A percentile compares a stretch with the other conserved stretches of the same genome.
Evolutionary conservation across 2,797 vertebrate species (phyloP).

Genomic region (Muraenolepis orangiensis): DNA sequence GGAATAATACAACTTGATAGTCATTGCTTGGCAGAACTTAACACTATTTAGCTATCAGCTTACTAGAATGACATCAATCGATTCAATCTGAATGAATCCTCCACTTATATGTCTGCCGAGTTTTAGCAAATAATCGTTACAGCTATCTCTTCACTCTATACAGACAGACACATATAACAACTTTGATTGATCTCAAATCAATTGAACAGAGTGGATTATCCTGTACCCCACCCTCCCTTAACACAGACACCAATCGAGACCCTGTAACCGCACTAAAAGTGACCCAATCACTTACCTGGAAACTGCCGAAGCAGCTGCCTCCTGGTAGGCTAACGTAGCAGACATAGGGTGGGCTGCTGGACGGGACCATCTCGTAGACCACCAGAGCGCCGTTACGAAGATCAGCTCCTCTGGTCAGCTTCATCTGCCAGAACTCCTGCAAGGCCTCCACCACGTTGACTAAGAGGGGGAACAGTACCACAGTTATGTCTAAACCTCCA

Average conservation of each 20-base stretch:
- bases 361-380: conserved; percentile 97
- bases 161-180: background rate
- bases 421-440: conserved; percentile 99
- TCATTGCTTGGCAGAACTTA: background rate
- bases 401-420: conserved; percentile 91
- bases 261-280: background rate
- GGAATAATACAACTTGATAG: background rate
- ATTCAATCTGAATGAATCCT: background rate
- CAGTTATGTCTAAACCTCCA: too few species aligned
- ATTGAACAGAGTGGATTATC: background rate
- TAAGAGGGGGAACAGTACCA: conserved; percentile 51
- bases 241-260: background rate
- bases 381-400: conserved; percentile 92
- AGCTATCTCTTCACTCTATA: background rate
- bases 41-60: too few species aligned
- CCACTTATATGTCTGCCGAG: background rate
- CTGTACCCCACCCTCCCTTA: background rate
- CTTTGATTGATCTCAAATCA: background rate
- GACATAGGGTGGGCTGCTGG: conserved; percentile 91
- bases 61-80: background rate
- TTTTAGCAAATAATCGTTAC: background rate
- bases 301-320: conserved; percentile 97
- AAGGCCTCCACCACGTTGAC: conserved; percentile 97
- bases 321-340: conserved; percentile 96
- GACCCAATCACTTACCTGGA: conserved; percentile 79